phyloP scores from a whole-genome alignment of 2,113 vertebrate genomes.

The Calypte anna region DNA sequence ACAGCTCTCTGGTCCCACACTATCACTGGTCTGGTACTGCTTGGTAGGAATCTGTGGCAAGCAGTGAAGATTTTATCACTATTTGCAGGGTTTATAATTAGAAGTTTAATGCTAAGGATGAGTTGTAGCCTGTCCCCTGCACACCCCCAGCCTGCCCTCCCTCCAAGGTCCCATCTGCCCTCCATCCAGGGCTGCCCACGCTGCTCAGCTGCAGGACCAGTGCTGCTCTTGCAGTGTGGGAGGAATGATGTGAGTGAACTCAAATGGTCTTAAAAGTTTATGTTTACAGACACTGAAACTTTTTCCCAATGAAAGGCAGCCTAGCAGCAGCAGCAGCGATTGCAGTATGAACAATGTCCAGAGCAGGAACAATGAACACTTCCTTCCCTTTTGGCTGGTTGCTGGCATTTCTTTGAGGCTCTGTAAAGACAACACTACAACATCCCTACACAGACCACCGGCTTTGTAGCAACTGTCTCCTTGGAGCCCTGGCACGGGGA shows the following conservation, averaged over 20 bases:
- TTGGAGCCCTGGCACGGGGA: conserved; percentile 24
- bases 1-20: background rate
- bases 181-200: background rate
- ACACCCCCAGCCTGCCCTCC: background rate
- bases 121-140: background rate
- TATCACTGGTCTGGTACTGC: background rate
- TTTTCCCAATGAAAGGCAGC: background rate
- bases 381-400: background rate
- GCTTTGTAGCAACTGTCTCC: background rate
- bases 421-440: conserved; percentile 1
- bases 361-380: conserved; percentile 43
- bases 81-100: background rate
- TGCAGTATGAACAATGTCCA: background rate
- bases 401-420: conserved; percentile 23
- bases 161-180: background rate
- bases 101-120: background rate
- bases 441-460: background rate
- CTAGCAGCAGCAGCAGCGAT: background rate
- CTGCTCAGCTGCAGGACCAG: background rate
- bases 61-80: background rate
- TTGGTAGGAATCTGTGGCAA: background rate
- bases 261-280: background rate
- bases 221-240: background rate
- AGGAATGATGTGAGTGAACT: background rate
- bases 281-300: background rate